phyloP scores from a whole-genome alignment of 2,113 vertebrate species.

The Pterophyllum scalare region DNA sequence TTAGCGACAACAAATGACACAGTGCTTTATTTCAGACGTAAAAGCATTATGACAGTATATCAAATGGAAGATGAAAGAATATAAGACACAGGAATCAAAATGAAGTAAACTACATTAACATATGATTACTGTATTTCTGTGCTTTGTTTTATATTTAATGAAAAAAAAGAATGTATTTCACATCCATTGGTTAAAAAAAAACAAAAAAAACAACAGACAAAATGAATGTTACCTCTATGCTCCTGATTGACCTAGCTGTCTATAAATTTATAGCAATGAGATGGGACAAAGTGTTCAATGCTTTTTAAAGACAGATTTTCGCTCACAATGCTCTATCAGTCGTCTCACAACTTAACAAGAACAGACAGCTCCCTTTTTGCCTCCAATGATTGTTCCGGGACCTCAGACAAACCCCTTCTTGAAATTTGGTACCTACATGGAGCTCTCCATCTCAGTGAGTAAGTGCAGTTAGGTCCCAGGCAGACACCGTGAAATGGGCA shows the following conservation, averaged over 20 bases:
- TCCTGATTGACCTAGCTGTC: neutral
- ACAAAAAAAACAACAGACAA: neutral
- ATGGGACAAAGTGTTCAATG: conserved; percentile 26
- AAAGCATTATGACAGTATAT: neutral
- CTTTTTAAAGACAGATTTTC: conserved; percentile 37
- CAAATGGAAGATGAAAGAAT: neutral
- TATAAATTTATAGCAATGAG: conserved; percentile 2
- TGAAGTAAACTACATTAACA: neutral
- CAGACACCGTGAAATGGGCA: conserved; percentile 83
- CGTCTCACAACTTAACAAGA: conserved; percentile 40
- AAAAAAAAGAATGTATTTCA: neutral
- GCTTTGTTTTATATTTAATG: neutral
- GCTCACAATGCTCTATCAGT: conserved; percentile 29
- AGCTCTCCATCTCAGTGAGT: conserved; percentile 79
- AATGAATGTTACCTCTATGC: neutral
- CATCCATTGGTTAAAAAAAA: neutral
- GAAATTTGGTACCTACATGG: conserved; percentile 27
- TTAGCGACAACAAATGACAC: neutral
- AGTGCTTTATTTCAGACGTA: neutral
- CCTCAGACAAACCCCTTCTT: conserved; percentile 43
- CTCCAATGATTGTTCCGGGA: conserved; percentile 36
- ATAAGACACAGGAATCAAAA: neutral
- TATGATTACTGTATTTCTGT: neutral
- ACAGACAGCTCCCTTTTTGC: conserved; percentile 45
- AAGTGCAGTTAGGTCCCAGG: conserved; percentile 65